Conservation (phyloP, 2,888 invertebrate species). For the Bruchidius siliquastri region DNA sequence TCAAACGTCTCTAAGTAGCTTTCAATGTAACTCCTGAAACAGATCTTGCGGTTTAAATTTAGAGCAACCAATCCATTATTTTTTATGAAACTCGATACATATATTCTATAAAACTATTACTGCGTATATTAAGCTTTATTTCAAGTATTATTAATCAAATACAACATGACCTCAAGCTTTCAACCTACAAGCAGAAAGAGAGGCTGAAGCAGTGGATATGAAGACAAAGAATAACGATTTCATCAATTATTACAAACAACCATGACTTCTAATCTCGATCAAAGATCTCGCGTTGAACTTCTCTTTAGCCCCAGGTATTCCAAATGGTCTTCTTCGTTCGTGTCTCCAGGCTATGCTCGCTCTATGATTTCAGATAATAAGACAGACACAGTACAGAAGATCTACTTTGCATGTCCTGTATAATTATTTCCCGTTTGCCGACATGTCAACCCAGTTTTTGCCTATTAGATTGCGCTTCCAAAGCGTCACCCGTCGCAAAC, state of each 20-base stretch:
- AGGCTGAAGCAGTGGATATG: background rate
- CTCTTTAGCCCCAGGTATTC: background rate
- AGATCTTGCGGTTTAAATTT: too few relatives aligned
- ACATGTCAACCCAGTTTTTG: constrained; percentile 27
- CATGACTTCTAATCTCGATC: background rate
- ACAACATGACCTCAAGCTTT: too few relatives aligned
- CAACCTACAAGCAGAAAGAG: too few relatives aligned
- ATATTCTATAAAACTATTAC: too few relatives aligned
- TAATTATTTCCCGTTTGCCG: constrained; percentile 26
- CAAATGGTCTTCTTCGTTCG: background rate
- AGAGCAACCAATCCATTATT: too few relatives aligned
- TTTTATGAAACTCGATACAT: too few relatives aligned
- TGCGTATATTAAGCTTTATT: too few relatives aligned
- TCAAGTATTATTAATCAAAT: too few relatives aligned
- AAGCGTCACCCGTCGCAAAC: background rate
- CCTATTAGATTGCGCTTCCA: constrained; percentile 7
- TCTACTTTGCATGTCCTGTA: constrained; percentile 21
- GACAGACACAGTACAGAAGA: constrained; percentile 6
- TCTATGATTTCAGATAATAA: constrained; percentile 2
- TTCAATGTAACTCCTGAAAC: background rate
- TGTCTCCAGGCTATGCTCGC: background rate
- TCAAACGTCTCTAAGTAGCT: background rate
- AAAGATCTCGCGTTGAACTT: background rate
- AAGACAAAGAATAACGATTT: background rate
- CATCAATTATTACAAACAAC: background rate